Evolutionary conservation across 1,140 invertebrate species (phyloP).

Genomic region (Thalassaphorura encarpata): DNA sequence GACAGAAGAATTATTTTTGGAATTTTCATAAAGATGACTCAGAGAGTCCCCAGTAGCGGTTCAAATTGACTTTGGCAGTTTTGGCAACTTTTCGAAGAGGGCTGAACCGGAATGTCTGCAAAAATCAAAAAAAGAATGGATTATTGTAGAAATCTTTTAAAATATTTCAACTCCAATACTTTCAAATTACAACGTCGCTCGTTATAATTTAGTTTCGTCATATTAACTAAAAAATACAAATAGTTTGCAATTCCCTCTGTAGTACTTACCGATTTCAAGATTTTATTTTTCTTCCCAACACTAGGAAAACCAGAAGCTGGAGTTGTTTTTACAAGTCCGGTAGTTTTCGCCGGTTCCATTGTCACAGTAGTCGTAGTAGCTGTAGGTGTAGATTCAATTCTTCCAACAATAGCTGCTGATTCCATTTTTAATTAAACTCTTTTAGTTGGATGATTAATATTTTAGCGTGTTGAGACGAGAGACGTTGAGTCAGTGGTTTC

Average conservation of each 20-base stretch:
- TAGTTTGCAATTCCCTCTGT: not conserved
- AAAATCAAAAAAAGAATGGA: constrained; percentile 17
- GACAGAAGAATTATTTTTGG: not conserved
- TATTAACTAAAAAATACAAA: constrained; percentile 7
- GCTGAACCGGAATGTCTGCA: constrained; percentile 22
- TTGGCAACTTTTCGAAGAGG: constrained; percentile 29
- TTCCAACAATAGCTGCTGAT: not conserved
- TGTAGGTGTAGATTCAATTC: not conserved
- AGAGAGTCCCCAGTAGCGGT: constrained; percentile 30
- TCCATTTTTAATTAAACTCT: not conserved
- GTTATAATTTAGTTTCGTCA: too few relatives aligned
- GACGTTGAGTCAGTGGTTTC: not conserved
- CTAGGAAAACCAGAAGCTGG: too few relatives aligned
- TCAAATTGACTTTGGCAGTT: constrained; percentile 29
- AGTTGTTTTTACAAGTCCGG: too few relatives aligned
- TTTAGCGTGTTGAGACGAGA: not conserved
- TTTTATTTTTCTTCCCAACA: not conserved
- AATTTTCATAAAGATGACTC: constrained; percentile 3
- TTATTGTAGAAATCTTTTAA: not conserved
- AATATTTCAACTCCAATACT: not conserved
- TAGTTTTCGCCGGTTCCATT: too few relatives aligned
- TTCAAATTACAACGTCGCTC: not conserved
- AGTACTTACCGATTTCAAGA: not conserved
- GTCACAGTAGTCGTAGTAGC: too few relatives aligned
- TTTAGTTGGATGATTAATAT: not conserved